Evolutionary conservation across 37 sponge, comb jelly and placozoan species (phyloP).

Genomic region (Oscarella lobularis): DNA sequence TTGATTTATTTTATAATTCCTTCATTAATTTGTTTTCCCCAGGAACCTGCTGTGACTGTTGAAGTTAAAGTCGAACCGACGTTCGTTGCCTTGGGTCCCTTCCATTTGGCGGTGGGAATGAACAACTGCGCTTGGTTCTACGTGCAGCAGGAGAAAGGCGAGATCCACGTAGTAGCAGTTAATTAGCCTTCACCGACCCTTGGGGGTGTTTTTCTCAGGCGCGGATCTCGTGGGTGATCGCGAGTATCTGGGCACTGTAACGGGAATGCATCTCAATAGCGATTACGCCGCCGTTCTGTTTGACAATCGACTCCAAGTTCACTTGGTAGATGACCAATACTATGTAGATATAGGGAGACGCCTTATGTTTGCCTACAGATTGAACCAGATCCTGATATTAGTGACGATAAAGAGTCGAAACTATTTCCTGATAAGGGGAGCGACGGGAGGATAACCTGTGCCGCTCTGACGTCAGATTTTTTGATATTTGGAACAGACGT

Average conservation of each 20-base stretch:
- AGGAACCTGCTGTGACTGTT: slow-evolving; percentile 44
- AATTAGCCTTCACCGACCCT: neutral
- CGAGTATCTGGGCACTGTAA: slow-evolving; percentile 68
- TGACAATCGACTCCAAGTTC: slow-evolving; percentile 69
- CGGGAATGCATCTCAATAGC: slow-evolving; percentile 43
- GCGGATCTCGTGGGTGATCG: slow-evolving; percentile 36
- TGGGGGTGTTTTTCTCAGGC: neutral
- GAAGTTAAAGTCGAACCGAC: slow-evolving; percentile 56
- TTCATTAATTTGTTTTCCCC: neutral
- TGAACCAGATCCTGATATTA: slow-evolving; percentile 9
- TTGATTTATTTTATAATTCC: too few species aligned
- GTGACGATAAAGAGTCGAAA: slow-evolving; percentile 30
- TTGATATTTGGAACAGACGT: slow-evolving; percentile 81
- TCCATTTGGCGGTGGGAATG: slow-evolving; percentile 86
- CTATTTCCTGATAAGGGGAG: slow-evolving; percentile 75
- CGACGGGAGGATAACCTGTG: slow-evolving; percentile 55
- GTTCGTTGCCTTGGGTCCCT: slow-evolving; percentile 73
- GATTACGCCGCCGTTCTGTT: slow-evolving; percentile 76
- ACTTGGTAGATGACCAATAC: slow-evolving; percentile 35
- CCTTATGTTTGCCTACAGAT: slow-evolving; percentile 6
- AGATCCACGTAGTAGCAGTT: neutral
- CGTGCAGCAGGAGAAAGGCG: slow-evolving; percentile 34
- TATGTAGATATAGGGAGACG: neutral
- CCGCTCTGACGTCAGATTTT: slow-evolving; percentile 62
- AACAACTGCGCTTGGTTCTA: slow-evolving; percentile 91